phyloP scores from a whole-genome alignment of 2,797 vertebrate genomes.

The Glyptemys insculpta region DNA sequence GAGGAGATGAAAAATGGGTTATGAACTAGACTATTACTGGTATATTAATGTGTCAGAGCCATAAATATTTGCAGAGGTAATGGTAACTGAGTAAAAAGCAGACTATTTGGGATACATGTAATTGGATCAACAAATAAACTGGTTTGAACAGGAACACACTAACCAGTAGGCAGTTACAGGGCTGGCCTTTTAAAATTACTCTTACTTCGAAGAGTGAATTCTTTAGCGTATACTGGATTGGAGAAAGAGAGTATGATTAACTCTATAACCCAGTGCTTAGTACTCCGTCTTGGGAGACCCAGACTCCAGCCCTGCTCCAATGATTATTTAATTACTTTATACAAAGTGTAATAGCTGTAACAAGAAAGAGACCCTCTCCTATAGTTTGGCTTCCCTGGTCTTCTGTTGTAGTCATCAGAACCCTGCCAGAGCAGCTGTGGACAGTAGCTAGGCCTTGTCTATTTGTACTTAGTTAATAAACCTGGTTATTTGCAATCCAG shows the following conservation, averaged over 20 bases:
- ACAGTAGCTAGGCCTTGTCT: background rate
- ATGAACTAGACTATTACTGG: constrained; percentile 29
- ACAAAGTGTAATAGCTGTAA: background rate
- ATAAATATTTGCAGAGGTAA: constrained; percentile 8
- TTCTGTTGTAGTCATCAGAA: background rate
- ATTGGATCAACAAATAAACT: background rate
- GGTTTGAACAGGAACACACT: background rate
- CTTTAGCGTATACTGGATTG: background rate
- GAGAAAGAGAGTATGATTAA: background rate
- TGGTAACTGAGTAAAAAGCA: background rate
- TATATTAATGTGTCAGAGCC: background rate
- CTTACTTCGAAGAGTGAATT: background rate
- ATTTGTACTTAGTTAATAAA: background rate
- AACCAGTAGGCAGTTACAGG: background rate
- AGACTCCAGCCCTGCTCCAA: background rate
- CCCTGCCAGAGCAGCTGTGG: background rate
- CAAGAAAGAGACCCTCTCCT: background rate
- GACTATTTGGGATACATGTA: constrained; percentile 12
- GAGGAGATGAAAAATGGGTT: constrained; percentile 49
- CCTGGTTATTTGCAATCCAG: background rate
- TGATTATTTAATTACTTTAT: background rate
- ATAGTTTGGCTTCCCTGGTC: background rate
- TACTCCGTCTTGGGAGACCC: background rate
- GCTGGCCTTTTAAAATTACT: background rate
- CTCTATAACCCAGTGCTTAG: background rate